Percentiles rank a stretch among this genome's conserved stretches.
Conservation (phyloP, 2,113 vertebrate species). For the Cavia porcellus region DNA sequence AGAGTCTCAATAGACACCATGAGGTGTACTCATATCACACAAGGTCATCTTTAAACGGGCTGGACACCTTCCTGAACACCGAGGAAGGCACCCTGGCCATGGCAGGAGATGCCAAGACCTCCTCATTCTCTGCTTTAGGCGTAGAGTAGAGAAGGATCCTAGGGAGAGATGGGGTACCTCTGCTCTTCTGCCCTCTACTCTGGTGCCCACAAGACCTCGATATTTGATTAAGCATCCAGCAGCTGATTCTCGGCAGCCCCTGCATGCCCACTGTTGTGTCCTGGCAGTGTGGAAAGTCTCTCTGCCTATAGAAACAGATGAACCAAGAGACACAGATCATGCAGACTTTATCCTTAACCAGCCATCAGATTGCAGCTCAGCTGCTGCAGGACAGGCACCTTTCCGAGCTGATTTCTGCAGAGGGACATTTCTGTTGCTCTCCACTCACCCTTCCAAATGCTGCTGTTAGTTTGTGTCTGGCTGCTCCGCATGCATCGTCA, state of each 20-base stretch:
- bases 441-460: background rate
- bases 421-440: fast-evolving
- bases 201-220: background rate
- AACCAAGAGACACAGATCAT: background rate
- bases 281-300: background rate
- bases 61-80: background rate
- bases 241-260: fast-evolving
- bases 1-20: background rate
- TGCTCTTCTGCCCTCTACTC: background rate
- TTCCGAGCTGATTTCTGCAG: background rate
- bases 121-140: background rate
- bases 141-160: no score
- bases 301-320: background rate
- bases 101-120: no score
- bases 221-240: background rate
- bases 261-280: background rate
- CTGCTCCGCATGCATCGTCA: background rate
- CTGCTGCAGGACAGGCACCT: background rate
- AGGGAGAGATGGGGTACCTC: background rate
- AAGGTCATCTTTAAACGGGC: background rate
- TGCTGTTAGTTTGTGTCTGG: background rate
- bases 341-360: background rate
- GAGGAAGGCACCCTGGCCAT: background rate
- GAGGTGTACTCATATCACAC: background rate
- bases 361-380: background rate